phyloP scores from a whole-genome alignment of 2,797 vertebrate species.

The Nannoperca australis region DNA sequence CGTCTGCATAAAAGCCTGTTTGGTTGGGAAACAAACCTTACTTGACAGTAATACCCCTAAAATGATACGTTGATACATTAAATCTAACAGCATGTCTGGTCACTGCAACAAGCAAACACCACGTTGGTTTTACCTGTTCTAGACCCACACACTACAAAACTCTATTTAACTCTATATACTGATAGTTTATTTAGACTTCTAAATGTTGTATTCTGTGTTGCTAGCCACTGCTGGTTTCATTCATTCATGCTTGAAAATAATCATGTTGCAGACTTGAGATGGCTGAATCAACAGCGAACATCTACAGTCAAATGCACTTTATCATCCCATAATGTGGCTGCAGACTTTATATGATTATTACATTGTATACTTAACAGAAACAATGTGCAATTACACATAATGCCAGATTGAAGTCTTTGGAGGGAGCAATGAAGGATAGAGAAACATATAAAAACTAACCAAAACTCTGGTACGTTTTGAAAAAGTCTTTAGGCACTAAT shows the following conservation, averaged over 20 bases:
- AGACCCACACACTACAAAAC: background rate
- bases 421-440: background rate
- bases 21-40: background rate
- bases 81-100: background rate
- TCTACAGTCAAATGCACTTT: background rate
- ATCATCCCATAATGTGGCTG: background rate
- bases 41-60: background rate
- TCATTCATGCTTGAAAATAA: constrained; percentile 1
- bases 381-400: too few species aligned
- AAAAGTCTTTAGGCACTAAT: constrained; percentile 6
- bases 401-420: background rate
- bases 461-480: background rate
- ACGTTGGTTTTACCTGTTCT: background rate
- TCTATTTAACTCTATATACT: background rate
- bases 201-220: background rate
- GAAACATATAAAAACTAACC: background rate
- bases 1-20: background rate
- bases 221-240: background rate
- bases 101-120: background rate
- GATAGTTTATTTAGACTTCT: background rate
- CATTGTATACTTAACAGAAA: too few species aligned
- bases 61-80: background rate
- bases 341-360: background rate
- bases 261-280: background rate
- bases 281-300: background rate